Evolutionary conservation across 2,113 vertebrate genomes (phyloP), one percentile per base, ranked within the genome.

Genomic region (Tragelaphus imberbis): DNA sequence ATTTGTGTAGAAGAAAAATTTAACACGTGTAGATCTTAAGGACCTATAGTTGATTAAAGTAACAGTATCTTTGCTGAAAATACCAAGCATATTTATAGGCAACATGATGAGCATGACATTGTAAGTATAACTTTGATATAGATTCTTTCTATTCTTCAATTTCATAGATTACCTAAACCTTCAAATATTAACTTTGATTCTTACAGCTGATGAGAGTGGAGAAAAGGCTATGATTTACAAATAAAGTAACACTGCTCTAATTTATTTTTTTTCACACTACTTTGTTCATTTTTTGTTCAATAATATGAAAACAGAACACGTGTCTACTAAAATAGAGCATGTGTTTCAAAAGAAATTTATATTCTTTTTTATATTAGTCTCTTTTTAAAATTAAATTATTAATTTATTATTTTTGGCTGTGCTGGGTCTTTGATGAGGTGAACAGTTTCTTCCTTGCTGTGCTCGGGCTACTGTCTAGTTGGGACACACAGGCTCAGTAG

Each of bases 51-150:
- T 96, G 84, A 90, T 95, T 93, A 84, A 95, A 95, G n/a, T 79
- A 94, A 93, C 87, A 89, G 33, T 75, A 88, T 89, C 84, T 95
- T 94, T 68, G 16, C 71, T 95, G 40, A 91, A 97, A 97, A 90
- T 63, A 58, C 55, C 30, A 47, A 53, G 5, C 30, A 79, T 91
- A 91, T 91, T 85, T 93, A 90, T 71, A 89, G 44, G 47, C 51
- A 88, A 88, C 30, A 91, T 55, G 47, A 84, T 80, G 25, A 93
- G 9, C 56, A 58, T 87, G 63, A 71, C 16, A 87, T 90, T 96
- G 85, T 65, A 93, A 84, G 21, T 10, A 71, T 61, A 89, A 90
- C 44, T 96, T 96, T 88, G 28, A 88, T 91, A 10, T 17, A 65
- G 14, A 87, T 84, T 80, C 2, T 91, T 94, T 79, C 14, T 86